Evolutionary conservation across 92 coral and sea anemone genomes (phyloP).

Genomic region (Siderastrea radians): DNA sequence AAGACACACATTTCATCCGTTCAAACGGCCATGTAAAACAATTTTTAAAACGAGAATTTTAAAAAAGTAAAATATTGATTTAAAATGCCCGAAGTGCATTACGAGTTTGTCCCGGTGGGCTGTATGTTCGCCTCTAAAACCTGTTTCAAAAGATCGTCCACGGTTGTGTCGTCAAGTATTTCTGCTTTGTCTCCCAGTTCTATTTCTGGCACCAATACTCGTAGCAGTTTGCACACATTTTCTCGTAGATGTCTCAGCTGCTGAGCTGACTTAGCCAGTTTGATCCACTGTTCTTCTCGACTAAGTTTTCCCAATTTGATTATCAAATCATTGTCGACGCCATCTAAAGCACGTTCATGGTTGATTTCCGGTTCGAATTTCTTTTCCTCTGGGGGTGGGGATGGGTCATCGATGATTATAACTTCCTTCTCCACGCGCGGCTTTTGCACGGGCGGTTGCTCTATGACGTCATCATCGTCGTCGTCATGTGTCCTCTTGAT

Average conservation of each 20-base stretch:
- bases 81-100: neutral
- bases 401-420: constrained; percentile 87
- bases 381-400: constrained; percentile 51
- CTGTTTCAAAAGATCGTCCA: constrained; percentile 88
- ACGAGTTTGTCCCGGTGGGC: neutral
- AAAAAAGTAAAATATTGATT: neutral
- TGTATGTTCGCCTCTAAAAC: constrained; percentile 83
- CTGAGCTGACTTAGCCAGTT: constrained; percentile 71
- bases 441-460: constrained; percentile 64
- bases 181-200: constrained; percentile 83
- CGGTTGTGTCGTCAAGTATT: constrained; percentile 73
- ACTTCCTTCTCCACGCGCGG: constrained; percentile 70
- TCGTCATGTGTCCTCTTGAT: constrained; percentile 64
- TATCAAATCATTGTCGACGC: constrained; percentile 74
- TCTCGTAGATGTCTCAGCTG: constrained; percentile 80
- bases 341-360: constrained; percentile 22
- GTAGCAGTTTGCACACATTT: constrained; percentile 89
- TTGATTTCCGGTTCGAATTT: neutral
- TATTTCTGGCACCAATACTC: constrained; percentile 91
- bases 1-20: too few relatives aligned
- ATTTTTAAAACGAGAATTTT: neutral
- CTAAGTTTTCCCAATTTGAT: constrained; percentile 61
- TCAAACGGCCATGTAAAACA: neutral
- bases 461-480: constrained; percentile 26
- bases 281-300: constrained; percentile 63